Base-by-base conservation (phyloP, 2,888 invertebrate genomes). In the Calephelis perditalis region DNA sequence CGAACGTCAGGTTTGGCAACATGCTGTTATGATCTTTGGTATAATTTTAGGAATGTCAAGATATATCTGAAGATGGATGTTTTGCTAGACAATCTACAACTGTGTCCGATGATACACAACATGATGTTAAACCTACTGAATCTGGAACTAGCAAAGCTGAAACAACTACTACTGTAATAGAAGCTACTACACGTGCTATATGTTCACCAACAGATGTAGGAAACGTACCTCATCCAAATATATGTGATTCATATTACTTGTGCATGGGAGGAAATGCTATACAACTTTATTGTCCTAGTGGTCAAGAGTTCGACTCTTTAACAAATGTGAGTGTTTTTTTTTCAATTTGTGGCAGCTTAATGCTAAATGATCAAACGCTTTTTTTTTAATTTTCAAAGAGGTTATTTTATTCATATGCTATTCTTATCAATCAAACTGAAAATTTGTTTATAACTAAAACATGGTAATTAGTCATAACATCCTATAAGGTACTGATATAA, bases 241-340 rank as follows among this genome's bases (percentile, higher is more conserved):
- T 58, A 0, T 81, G 81, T 54, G 67, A 76, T 35, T 65, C 73
- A 0, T 81, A 75, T 66, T 79, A 67, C 45, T 70, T 77, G 70
- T 82, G 82, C 54, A 63, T 71, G 0, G 75, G 69, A 0, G 79
- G 78, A 0, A 63, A 65, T 0, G 67, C 76, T 0, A 65, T 76
- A 12, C 69, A 69, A 12, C 58, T 78, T 0, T 67, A 58, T 8
- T 71, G 71, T 45, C 60, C 63, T 7, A 10, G 44, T 7, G 70
- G 70, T 2, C 66, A 65, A 35, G 70, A 70, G 47, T 70, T 64
- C 55, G 63, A 67, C 35, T 37, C 36, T 3, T 35, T n/a, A 1
- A 15, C 8, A 40, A 56, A 62, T 44, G 70, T 68, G 62, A 63
- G 67, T 59, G 26, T 26, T 26, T 26, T 26, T 26, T 26, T 26